Evolutionary conservation across 2,113 vertebrate species (phyloP), one percentile per base, ranked within the genome.

Genomic region (Tetraodon nigroviridis): DNA sequence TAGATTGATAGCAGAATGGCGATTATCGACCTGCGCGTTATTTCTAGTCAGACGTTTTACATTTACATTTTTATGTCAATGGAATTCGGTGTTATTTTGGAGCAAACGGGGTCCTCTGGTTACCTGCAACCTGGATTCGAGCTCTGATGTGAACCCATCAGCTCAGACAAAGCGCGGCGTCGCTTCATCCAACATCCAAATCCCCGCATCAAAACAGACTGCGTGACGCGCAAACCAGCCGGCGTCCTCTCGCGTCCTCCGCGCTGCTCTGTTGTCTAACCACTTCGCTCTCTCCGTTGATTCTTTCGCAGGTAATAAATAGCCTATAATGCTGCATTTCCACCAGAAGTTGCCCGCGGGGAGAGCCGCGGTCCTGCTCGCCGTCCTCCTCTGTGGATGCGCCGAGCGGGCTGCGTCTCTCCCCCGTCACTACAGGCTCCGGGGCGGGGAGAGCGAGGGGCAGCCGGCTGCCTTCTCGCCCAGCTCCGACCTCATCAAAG

Each of bases 401-500:
- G 87, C 85, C 71, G 87, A 87, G 54, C 84, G 92, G 85, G 88
- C 91, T 77, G 94, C 93, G 72, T 93, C 95, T 67, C 89, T 97
- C 84, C 84, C 87, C 61, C 94, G 92, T 71, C 90, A 92, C 86
- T 93, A 94, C 77, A 90, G 94, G 84, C 88, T 96, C 84, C 91
- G 93, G 65, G 94, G 93, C 66, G 93, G 92, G 59, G 92, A 94
- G 22, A 88, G 88, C 64, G 92, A 94, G 44, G 90, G 82, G 64
- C 74, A 87, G 72, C 92, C 91, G 80, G 92, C 86, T 53, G 86
- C 87, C 44, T 93, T 92, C 40, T 90, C 87, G 12, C 93, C 94
- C 47, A 94, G 91, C 55, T 91, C 95, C 0, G 94, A 99, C 55
- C 94, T 99, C 95, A 90, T 97, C 77, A 96, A 94, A 89, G 97